Evolutionary conservation across 2,797 vertebrate genomes (phyloP), one percentile per base, ranked within the genome.

Genomic region (Acrossocheilus wenchowensis): DNA sequence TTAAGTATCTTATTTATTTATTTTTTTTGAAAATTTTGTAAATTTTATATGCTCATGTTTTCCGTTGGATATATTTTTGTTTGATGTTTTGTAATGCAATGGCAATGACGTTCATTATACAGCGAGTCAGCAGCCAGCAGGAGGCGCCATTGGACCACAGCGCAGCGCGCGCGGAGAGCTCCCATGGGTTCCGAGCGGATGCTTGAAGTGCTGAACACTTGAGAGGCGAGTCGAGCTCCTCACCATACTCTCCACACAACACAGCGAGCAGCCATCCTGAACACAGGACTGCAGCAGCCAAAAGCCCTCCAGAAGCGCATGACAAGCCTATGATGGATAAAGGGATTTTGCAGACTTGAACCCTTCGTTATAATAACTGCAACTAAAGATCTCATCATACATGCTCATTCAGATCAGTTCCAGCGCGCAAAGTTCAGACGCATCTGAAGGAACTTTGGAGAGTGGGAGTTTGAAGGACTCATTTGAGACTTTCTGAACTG

Each of bases 181-280:
- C 87, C 71, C 84, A 60, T 39, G 78, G 45, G 84, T 81, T 68
- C 57, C 43, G 62, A 64, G n/a, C 86, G 66, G 71, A 84, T 86
- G 86, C 84, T 84, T 74, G 60, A 88, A 89, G 82, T 73, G 82
- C 86, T 62, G 83, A 88, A 81, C 87, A 73, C 88, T 82, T 84
- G 84, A 88, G 86, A 86, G 52, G 74, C 74, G 86, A 89, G 78
- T 84, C 84, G 89, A 86, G 86, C 82, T 75, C 73, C 84, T 79
- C 79, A 43, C 83, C 85, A 68, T 72, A 64, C 73, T 84, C 83
- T 88, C 86, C 62, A 73, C 86, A 82, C 60, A 87, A 72, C 88
- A 82, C 87, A 86, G 62, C 83, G 78, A 52, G 78, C 86, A 52
- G 77, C 71, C 69, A 73, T 45, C 77, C 87, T 71, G 69, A 87